phyloP scores from a whole-genome alignment of 2,797 vertebrate genomes.

The Crocidura indochinensis region DNA sequence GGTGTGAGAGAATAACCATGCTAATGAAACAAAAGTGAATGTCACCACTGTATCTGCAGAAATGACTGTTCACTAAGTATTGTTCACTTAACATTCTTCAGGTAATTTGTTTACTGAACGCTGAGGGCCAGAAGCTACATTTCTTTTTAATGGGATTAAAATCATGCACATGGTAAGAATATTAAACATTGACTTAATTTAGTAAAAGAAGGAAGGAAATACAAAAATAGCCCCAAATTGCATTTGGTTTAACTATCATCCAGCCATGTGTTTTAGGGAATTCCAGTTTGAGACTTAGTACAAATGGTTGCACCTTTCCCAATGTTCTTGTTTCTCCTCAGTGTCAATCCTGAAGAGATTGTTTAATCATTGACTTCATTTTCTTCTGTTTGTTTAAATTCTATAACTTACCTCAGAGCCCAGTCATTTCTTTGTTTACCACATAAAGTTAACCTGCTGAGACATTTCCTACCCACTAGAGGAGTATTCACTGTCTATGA shows the following conservation, averaged over 20 bases:
- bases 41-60: slow-evolving; percentile 15
- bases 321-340: slow-evolving; percentile 30
- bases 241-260: background rate
- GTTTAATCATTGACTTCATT: background rate
- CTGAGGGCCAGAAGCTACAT: background rate
- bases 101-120: slow-evolving; percentile 20
- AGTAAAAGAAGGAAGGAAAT: background rate
- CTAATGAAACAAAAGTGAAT: background rate
- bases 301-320: background rate
- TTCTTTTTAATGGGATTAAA: background rate
- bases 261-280: no score
- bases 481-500: slow-evolving; percentile 19
- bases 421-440: background rate
- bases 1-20: background rate
- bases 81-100: background rate
- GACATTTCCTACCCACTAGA: background rate
- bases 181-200: slow-evolving; percentile 34
- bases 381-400: slow-evolving; percentile 32
- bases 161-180: background rate
- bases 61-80: slow-evolving; percentile 56
- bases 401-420: background rate
- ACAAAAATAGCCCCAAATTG: background rate
- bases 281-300: slow-evolving; percentile 6
- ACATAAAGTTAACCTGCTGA: background rate
- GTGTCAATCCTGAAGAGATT: background rate